A percentile compares a stretch with the other conserved stretches of the same genome.
Conservation (phyloP, 2,888 invertebrate genomes). For the Arrhopalites spinosus region DNA sequence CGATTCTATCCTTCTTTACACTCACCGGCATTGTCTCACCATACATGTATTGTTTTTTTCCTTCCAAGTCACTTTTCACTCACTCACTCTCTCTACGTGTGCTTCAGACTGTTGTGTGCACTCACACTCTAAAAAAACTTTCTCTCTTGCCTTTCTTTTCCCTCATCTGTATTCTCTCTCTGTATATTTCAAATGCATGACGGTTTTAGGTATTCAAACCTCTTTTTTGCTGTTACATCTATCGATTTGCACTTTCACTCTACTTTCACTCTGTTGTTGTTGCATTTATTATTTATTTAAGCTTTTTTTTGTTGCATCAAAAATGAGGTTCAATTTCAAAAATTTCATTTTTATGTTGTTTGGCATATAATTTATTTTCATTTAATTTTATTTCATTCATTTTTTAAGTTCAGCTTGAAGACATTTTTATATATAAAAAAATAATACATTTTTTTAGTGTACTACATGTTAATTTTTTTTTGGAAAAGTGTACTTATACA, state of each 20-base stretch:
- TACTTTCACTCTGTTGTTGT: neutral
- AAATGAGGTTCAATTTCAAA: neutral
- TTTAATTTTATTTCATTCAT: too few relatives aligned
- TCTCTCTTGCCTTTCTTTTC: neutral
- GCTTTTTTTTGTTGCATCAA: neutral
- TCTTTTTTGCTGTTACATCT: neutral
- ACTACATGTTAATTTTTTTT: neutral
- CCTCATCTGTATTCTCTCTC: neutral
- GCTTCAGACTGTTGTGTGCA: neutral
- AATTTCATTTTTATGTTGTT: neutral
- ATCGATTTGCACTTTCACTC: too few relatives aligned
- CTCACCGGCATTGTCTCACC: slow-evolving; percentile 82
- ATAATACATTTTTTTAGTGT: neutral
- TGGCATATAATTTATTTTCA: neutral
- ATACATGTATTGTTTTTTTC: slow-evolving; percentile 73
- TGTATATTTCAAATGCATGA: neutral
- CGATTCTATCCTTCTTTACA: slow-evolving; percentile 72
- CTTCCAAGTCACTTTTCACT: neutral
- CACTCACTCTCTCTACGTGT: neutral
- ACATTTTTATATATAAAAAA: neutral
- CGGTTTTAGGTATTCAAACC: neutral
- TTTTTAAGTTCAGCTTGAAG: too few relatives aligned
- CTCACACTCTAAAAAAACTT: neutral
- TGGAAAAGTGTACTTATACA: neutral
- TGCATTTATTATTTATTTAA: neutral